Evolutionary conservation across 2,797 vertebrate genomes (phyloP).

Genomic region (Sebastes wilsoni): DNA sequence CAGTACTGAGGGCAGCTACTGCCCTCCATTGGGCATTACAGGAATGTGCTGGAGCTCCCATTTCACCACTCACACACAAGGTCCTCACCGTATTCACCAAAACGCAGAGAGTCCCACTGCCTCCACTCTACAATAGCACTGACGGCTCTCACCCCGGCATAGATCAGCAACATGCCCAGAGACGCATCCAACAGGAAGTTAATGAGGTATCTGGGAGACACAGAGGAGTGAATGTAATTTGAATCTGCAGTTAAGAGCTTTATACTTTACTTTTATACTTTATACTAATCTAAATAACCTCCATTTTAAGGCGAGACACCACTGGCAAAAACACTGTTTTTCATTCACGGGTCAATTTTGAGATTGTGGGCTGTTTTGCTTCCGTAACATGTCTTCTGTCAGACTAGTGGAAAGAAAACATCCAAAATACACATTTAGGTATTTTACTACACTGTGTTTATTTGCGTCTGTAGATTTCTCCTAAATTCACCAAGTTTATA

Average conservation of each 20-base stretch:
- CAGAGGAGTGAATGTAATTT: neutral
- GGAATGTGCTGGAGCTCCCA: neutral
- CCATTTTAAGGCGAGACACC: too few species aligned
- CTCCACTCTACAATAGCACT: conserved; percentile 95
- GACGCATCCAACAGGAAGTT: conserved; percentile 98
- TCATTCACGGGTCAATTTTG: too few species aligned
- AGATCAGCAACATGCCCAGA: conserved; percentile 97
- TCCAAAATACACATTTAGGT: too few species aligned
- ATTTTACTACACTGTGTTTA: too few species aligned
- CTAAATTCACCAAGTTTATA: too few species aligned
- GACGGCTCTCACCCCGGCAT: conserved; percentile 89
- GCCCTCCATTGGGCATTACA: conserved; percentile 52
- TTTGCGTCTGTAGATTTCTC: too few species aligned
- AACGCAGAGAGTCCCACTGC: conserved; percentile 97
- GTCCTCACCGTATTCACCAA: conserved; percentile 95
- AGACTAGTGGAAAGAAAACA: too few species aligned
- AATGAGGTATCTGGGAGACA: conserved; percentile 91
- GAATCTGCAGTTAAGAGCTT: neutral
- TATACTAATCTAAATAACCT: neutral
- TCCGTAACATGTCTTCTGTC: too few species aligned
- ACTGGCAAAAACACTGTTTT: too few species aligned
- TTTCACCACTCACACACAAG: neutral
- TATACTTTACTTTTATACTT: too few species aligned
- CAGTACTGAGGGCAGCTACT: conserved; percentile 17
- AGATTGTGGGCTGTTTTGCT: too few species aligned